Conservation (phyloP, 2,888 invertebrate species). For the Germaria angustata region DNA sequence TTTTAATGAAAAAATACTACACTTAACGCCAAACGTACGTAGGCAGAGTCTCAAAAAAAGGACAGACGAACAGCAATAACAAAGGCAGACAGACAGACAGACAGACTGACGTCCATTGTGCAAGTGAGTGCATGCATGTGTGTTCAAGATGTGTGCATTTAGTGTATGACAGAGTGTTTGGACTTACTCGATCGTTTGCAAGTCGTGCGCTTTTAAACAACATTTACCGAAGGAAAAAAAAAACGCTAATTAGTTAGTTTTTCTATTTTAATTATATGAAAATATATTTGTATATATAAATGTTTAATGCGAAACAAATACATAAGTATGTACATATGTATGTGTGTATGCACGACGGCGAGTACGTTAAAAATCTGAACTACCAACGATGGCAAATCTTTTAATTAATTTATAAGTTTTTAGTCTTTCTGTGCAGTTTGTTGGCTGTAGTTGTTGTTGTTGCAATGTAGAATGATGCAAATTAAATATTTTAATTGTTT, state of each 20-base stretch:
- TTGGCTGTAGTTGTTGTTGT: neutral
- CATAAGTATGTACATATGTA: neutral
- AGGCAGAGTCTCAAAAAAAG: conserved; percentile 40
- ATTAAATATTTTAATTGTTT: conserved; percentile 68
- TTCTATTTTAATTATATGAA: conserved; percentile 70
- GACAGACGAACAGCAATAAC: neutral
- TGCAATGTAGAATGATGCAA: conserved; percentile 63
- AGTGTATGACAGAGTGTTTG: conserved; percentile 36
- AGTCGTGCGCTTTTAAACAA: conserved; percentile 65
- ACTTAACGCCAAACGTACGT: conserved; percentile 66
- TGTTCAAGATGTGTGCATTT: neutral
- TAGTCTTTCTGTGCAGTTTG: neutral
- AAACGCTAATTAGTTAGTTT: conserved; percentile 70
- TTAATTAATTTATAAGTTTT: conserved; percentile 67
- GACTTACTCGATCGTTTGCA: conserved; percentile 57
- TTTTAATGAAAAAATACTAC: conserved; percentile 67
- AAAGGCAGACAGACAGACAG: conserved; percentile 19
- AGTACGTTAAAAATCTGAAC: conserved; percentile 50
- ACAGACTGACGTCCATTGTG: conserved; percentile 37
- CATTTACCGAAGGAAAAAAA: conserved; percentile 53
- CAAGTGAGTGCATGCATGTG: conserved; percentile 15
- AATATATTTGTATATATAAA: conserved; percentile 37
- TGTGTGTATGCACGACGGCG: neutral
- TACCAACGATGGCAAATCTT: conserved; percentile 67
- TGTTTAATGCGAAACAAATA: conserved; percentile 26